Base-by-base conservation (phyloP, 2,113 vertebrate species). In the Dissostichus mawsoni region DNA sequence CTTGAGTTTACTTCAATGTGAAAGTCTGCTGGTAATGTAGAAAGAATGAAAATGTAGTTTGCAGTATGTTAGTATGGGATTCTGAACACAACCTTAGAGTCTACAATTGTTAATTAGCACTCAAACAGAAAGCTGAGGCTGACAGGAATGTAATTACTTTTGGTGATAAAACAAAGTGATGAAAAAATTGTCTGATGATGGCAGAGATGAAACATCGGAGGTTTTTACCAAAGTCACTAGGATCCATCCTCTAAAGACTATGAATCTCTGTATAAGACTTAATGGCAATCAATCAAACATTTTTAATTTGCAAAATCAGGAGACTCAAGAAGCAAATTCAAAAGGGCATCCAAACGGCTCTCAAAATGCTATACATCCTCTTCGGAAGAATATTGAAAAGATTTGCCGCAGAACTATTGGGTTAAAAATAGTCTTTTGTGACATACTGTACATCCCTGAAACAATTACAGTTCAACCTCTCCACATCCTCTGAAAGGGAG, bases 381-480 rank as follows among this genome's bases (percentile, higher is more conserved):
- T 6, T 16, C 20, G 33, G 29, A 64, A 23, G 73, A 70, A 69
- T 11, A 62, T 3, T 9, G 6, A 33, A 62, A 51, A 52, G 10
- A 47, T 62, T 66, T 10, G 48, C 8, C 41, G 18, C 23, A 51
- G 18, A 17, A 55, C 56, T 45, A 3, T 29, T 61, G 41, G 2
- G 8, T 1, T 45, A 66, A 70, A 48, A 33, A 20, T 48, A 8
- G 71, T 18, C 18, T 73, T 58, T 58, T 63, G 33, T 52, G 33
- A 41, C 45, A 41, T 23, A 61, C 23, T 48, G 33, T 45, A 20
- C 50, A 41, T 61, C 47, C 41, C 61, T 74, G 66, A 75, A 61
- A 67, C 45, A 77, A 59, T 80, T 67, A 82, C 47, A 74, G 10
- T 48, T 65, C 51, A 83, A 75, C 64, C 20, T 64, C 52, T 44